Conservation (phyloP, 2,888 invertebrate genomes). For the Heteromurus nitidus region DNA sequence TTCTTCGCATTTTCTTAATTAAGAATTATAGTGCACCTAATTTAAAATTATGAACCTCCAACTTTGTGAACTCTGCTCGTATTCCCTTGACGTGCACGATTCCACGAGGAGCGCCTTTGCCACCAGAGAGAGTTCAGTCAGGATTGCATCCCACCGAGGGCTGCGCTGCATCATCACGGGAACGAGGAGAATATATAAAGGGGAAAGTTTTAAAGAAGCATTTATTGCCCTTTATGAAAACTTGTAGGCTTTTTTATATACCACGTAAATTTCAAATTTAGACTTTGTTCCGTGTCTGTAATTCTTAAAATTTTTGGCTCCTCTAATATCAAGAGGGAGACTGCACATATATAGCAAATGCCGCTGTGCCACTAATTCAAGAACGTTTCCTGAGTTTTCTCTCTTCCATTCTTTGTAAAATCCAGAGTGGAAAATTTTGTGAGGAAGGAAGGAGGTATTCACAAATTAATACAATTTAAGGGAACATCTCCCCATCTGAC, state of each 20-base stretch:
- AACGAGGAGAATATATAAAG: background rate
- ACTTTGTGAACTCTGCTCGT: background rate
- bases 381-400: slow-evolving; percentile 29
- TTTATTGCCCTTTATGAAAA: slow-evolving; percentile 23
- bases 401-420: background rate
- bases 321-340: background rate
- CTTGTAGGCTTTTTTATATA: slow-evolving; percentile 6
- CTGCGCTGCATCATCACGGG: no score
- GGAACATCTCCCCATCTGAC: slow-evolving; percentile 38
- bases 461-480: slow-evolving; percentile 61
- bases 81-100: no score
- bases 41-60: slow-evolving; percentile 35
- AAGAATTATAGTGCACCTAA: slow-evolving; percentile 43
- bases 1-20: slow-evolving; percentile 44
- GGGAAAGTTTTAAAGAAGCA: slow-evolving; percentile 47
- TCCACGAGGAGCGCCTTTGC: no score
- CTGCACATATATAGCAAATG: background rate
- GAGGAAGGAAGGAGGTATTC: slow-evolving; percentile 19
- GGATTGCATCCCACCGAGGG: no score
- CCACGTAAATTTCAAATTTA: slow-evolving; percentile 5
- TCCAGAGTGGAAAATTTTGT: slow-evolving; percentile 21
- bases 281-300: background rate
- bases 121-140: no score
- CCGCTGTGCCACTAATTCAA: background rate
- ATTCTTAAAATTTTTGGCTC: slow-evolving; percentile 10